Base-by-base conservation (phyloP, 2,797 vertebrate species). In the Gastrophryne carolinensis region DNA sequence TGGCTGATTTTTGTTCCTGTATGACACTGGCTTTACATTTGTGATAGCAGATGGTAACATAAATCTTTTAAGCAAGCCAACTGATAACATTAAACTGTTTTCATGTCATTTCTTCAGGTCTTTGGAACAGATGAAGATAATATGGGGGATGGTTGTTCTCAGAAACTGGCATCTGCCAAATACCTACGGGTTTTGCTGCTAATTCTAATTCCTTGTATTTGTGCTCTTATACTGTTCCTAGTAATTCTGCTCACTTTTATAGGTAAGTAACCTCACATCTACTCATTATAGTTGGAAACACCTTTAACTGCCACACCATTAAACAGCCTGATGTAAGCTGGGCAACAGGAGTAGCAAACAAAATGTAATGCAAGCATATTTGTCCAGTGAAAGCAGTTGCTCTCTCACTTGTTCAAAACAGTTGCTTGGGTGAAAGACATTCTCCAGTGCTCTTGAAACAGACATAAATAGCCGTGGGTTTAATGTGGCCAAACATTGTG, bases 161-260 rank as follows among this genome's bases (percentile, higher is more conserved):
- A 89, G 82, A 93, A 91, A 79, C 68, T 91, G 83, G 84, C 84
- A 29, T 90, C 90, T 12, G 80, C 85, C 63, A 90, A 83, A 50
- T 83, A 90, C 69, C 87, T 92, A 34, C 90, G 90, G 7, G 86
- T 93, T 79, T 39, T 92, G 11, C 75, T 93, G 75, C 82, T 93
- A 41, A 86, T 94, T 63, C 79, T 94, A 75, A 88, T 94, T 80
- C 92, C 92, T 0, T 93, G 90, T 75, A 83, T 93, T 81, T 93
- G 91, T 73, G 87, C 89, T 11, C 85, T 93, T 29, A 82, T 90
- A 23, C 87, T 93, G 70, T 75, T 92, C 27, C 75, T 94, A 79
- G 90, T 88, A 58, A 84, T 90, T 49, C 84, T 93, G 30, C 82
- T 93, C 30, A 89, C 87, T 34, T 90, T 91, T 80, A 81, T 87